Base-by-base conservation (phyloP, 2,888 invertebrate species). In the Drosophila sordidapex region DNA sequence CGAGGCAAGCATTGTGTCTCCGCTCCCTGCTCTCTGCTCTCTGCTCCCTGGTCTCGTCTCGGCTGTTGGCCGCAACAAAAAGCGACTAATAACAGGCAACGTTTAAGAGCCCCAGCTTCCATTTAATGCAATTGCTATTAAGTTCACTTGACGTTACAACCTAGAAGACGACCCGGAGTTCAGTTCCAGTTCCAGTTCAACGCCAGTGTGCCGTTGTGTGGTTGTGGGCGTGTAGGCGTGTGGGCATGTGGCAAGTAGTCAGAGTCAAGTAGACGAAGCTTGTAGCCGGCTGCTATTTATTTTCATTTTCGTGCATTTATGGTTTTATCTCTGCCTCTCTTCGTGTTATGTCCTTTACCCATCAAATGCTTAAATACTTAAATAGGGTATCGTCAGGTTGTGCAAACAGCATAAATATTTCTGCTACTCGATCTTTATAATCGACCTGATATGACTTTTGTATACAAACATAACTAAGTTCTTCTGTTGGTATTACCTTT, bases 231-330 rank as follows among this genome's bases (percentile, higher is more conserved):
- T 31, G 7, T 7, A 0, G 29, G 29, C 6, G 29, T 43, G 52
- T 53, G 33, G n/a, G 13, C 31, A 10, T 31, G 57, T 13, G 54
- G 15, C 57, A n/a, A 27, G 21, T 11, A 56, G 63, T 62, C 25
- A 4, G 46, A 46, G 25, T 25, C 46, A 74, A 66, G 70, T 56
- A 79, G 79, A 49, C 10, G 27, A 49, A 18, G 49, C 49, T 21
- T n/a, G 65, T 76, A 62, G 64, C 85, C 86, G 73, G 76, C 86
- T 89, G 89, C 88, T 89, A 82, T 86, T 85, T 88, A 89, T 89
- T 87, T 86, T 85, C 88, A 89, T 89, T 86, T 87, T 85, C 88
- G 76, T 82, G 71, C 85, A 89, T 89, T 86, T 89, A 89, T 89
- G 85, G 87, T 88, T 87, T 84, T 82, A 86, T 87, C 77, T 74